A percentile compares a stretch with the other conserved stretches of the same genome.
phyloP scores from a whole-genome alignment of 2,888 invertebrate species.

The Macrophya alboannulata region DNA sequence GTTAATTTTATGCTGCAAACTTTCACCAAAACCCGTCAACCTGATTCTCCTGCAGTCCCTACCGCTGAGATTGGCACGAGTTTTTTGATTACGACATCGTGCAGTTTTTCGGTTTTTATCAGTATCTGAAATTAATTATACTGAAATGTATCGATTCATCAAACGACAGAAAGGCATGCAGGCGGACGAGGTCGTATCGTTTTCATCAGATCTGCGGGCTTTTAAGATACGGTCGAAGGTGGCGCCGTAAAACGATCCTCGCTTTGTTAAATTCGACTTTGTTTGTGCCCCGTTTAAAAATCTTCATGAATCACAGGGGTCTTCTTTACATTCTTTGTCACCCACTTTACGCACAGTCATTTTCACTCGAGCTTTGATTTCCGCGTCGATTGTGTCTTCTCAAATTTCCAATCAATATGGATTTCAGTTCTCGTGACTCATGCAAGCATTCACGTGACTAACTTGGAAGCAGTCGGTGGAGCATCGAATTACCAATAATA shows the following conservation, averaged over 20 bases:
- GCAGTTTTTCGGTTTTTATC: not conserved
- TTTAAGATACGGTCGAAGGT: not conserved
- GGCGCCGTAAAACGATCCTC: not conserved
- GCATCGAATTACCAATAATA: not conserved
- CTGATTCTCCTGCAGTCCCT: not conserved
- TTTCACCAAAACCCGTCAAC: conserved; percentile 9
- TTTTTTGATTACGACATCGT: not conserved
- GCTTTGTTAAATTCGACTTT: not conserved
- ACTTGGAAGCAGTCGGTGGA: not conserved
- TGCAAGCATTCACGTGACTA: not conserved
- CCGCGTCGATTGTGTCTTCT: not conserved
- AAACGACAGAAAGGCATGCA: not conserved
- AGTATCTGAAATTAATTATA: not conserved
- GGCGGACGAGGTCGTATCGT: not conserved
- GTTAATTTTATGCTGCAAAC: not conserved
- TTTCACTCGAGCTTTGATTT: not conserved
- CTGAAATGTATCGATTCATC: not conserved
- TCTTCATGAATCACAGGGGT: not conserved
- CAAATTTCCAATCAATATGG: not conserved
- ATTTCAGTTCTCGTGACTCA: not conserved
- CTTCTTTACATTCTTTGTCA: not conserved
- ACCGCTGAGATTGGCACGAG: not conserved
- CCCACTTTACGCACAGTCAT: not conserved
- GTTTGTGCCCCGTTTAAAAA: not conserved
- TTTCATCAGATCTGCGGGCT: not conserved